These are phyloP conservation scores for Vulpes lagopus DNA, from an alignment of 2,113 vertebrate species.

Conservation along the genomic window DNA sequence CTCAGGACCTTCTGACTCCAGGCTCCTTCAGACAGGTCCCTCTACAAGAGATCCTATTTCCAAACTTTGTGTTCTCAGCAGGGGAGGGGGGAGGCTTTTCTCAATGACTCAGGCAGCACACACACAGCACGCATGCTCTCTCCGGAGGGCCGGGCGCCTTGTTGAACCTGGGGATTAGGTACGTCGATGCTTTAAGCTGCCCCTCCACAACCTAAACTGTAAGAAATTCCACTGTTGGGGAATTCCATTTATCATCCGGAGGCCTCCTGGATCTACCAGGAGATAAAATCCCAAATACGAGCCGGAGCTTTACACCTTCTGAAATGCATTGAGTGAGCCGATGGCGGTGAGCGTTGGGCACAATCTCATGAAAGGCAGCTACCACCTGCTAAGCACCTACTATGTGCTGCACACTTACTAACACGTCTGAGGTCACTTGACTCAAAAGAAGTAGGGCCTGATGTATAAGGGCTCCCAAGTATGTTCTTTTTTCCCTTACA, in stretches of 20 bases:
- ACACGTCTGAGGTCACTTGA: neutral
- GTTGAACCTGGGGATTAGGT: neutral
- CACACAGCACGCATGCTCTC: rapidly evolving
- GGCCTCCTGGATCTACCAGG: neutral
- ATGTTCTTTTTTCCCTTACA: neutral
- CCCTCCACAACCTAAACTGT: neutral
- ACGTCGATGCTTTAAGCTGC: too few relatives aligned
- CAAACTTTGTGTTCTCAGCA: neutral
- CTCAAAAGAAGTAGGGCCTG: neutral
- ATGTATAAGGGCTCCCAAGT: neutral
- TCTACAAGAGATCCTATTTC: neutral
- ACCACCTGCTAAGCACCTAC: neutral
- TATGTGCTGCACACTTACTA: too few relatives aligned
- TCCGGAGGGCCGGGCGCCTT: neutral
- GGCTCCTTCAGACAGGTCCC: neutral
- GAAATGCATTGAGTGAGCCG: neutral
- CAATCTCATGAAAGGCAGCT: neutral
- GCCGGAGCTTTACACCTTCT: too few relatives aligned
- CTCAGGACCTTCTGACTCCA: neutral
- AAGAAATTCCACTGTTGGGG: too few relatives aligned
- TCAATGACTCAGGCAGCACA: too few relatives aligned
- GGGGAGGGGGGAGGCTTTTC: too few relatives aligned
- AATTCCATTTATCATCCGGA: neutral
- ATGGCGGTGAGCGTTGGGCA: neutral
- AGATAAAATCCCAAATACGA: neutral